Base-by-base conservation (phyloP, 1,140 invertebrate species). In the Diabrotica undecimpunctata region DNA sequence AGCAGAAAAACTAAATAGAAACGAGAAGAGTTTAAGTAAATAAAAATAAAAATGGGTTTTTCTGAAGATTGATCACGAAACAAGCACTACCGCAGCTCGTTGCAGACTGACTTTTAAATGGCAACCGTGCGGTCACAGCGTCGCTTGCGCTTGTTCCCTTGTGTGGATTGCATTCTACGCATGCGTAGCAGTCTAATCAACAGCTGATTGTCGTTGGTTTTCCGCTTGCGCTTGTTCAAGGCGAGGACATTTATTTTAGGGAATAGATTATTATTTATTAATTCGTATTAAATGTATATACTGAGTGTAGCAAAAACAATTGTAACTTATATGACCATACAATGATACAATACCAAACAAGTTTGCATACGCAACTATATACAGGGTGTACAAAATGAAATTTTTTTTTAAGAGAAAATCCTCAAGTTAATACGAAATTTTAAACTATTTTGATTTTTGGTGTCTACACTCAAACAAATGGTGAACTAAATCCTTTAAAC, bases 201-300 rank as follows among this genome's bases (percentile, higher is more conserved):
- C 69, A 70, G 69, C 69, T 70, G 69, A 70, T 62, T 68, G 54
- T 64, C 55, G 69, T 37, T n/a, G 8, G 41, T 46, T 46, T 46
- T 46, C 41, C 41, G 41, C 41, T 46, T 46, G 41, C n/a, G n/a
- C 41, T 8, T 46, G 8, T 46, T 46, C 41, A 46, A 46, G 41
- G 41, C 41, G n/a, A 46, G 8, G n/a, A 46, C 41, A n/a, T n/a
- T 10, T 46, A 46, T 46, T 46, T 46, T n/a, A n/a, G 41, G 8
- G 8, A 46, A 46, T 46, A 46, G 41, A 46, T 46, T 46, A n/a
- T 46, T 46, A 25, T 25, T 25, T 25, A 25, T 25, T 25, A 25
- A 25, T 25, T 25, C 25, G 25, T 25, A 25, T 25, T 25, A 2
- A 25, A 25, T 25, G 25, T 25, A 25, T 25, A 25, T 25, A 25